Conservation (phyloP, 1,140 invertebrate species). For the Pogonomyrmex barbatus region DNA sequence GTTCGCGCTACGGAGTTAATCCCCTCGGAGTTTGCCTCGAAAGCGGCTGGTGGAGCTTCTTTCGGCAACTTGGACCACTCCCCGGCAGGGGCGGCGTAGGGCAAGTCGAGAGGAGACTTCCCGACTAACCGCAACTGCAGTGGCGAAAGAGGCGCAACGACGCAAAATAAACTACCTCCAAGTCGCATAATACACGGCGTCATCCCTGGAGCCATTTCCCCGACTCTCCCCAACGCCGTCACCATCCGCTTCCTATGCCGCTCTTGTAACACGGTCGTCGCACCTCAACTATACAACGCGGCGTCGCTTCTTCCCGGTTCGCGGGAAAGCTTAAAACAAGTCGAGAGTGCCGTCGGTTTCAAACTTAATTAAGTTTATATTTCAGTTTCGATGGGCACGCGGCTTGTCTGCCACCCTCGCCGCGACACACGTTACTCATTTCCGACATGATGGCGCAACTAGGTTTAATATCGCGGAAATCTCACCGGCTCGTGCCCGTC, state of each 20-base stretch:
- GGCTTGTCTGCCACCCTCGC: not conserved
- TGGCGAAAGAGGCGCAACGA: slow-evolving; percentile 69
- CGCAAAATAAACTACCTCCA: slow-evolving; percentile 76
- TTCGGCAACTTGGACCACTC: slow-evolving; percentile 54
- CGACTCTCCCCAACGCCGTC: not conserved
- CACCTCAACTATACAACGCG: slow-evolving; percentile 36
- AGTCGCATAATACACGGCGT: slow-evolving; percentile 70
- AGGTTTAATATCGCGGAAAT: slow-evolving; percentile 71
- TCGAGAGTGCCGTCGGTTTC: slow-evolving; percentile 51
- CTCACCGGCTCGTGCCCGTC: slow-evolving; percentile 25
- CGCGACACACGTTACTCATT: slow-evolving; percentile 43
- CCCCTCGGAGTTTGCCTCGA: slow-evolving; percentile 74
- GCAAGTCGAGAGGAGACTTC: slow-evolving; percentile 32
- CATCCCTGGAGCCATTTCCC: slow-evolving; percentile 43
- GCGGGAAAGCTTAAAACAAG: slow-evolving; percentile 45
- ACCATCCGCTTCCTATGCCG: not conserved
- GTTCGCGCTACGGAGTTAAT: slow-evolving; percentile 76
- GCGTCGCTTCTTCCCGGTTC: slow-evolving; percentile 8
- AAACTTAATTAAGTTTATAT: slow-evolving; percentile 80
- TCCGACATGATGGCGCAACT: slow-evolving; percentile 29
- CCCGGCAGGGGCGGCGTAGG: not conserved
- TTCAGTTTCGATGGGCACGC: slow-evolving; percentile 74
- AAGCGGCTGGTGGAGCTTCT: slow-evolving; percentile 71
- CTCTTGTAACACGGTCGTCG: slow-evolving; percentile 37
- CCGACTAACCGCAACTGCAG: slow-evolving; percentile 51